Conservation (phyloP, 2,888 invertebrate genomes). For the Pinctada fucata region DNA sequence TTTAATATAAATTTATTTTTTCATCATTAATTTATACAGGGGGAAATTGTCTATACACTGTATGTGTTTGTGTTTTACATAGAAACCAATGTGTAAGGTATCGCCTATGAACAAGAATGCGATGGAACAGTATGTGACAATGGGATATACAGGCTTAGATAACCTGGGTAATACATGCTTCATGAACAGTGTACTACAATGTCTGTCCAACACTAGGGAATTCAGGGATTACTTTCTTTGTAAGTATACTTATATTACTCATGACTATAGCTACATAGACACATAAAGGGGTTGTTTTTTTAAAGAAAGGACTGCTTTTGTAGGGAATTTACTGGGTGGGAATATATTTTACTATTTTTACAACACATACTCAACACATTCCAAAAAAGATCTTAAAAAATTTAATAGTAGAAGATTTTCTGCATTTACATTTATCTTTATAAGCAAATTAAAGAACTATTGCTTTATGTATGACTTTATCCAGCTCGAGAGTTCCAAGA, state of each 20-base stretch:
- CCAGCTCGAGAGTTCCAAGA: slow-evolving; percentile 72
- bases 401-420: too few species aligned
- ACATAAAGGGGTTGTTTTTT: too few species aligned
- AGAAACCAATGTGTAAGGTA: slow-evolving; percentile 76
- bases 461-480: too few species aligned
- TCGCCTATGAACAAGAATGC: slow-evolving; percentile 70
- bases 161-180: slow-evolving; percentile 80
- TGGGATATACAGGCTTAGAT: slow-evolving; percentile 78
- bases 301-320: neutral
- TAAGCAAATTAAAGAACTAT: too few species aligned
- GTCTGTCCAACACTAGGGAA: slow-evolving; percentile 78
- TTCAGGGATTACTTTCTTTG: slow-evolving; percentile 79
- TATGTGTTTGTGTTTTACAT: slow-evolving; percentile 18
- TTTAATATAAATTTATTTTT: neutral
- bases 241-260: slow-evolving; percentile 49
- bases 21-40: neutral
- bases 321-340: too few species aligned
- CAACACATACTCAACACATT: too few species aligned
- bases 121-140: slow-evolving; percentile 52
- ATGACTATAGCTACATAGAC: too few species aligned
- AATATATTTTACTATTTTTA: too few species aligned
- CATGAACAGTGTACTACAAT: slow-evolving; percentile 80
- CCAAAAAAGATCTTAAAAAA: too few species aligned
- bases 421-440: too few species aligned
- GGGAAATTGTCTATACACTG: neutral